Percentiles rank a stretch among this genome's conserved stretches.
Conservation (phyloP, 1,140 invertebrate genomes). For the Bombus soroeensis region DNA sequence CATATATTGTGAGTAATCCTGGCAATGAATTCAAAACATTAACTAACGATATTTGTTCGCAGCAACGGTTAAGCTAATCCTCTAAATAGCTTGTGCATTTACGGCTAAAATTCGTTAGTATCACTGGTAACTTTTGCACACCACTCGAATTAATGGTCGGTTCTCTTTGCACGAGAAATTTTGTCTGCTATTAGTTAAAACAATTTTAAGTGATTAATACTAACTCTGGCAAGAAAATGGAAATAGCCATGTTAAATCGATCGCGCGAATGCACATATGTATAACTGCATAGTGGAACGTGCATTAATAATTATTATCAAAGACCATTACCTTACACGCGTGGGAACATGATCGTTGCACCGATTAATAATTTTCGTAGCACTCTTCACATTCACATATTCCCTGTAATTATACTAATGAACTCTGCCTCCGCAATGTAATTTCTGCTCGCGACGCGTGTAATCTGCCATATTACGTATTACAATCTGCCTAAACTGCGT, state of each 20-base stretch:
- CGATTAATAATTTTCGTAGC: conserved; percentile 32
- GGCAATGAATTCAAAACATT: conserved; percentile 17
- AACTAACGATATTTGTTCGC: conserved; percentile 16
- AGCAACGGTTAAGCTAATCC: conserved; percentile 21
- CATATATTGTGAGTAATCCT: neutral
- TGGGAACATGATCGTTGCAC: neutral
- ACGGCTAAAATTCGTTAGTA: neutral
- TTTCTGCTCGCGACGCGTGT: conserved; percentile 1
- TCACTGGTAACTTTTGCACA: conserved; percentile 16
- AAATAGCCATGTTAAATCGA: neutral
- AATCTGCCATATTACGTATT: neutral
- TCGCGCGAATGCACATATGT: neutral
- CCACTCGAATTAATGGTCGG: conserved; percentile 19
- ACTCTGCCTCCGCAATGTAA: conserved; percentile 3
- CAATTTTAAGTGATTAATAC: conserved; percentile 45
- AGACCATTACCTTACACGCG: conserved; percentile 1
- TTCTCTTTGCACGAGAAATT: neutral
- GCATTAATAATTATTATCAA: conserved; percentile 49
- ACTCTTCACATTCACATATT: conserved; percentile 18
- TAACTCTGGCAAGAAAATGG: neutral
- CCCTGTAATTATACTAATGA: conserved; percentile 39
- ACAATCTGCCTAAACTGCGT: neutral
- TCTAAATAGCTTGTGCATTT: conserved; percentile 24
- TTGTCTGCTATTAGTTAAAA: conserved; percentile 44
- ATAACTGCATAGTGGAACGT: neutral